Percentiles rank a stretch among this genome's conserved stretches.
These are phyloP conservation scores for Heliconius charithonia DNA, from an alignment of 2,888 invertebrate genomes.

Conservation along the genomic window DNA sequence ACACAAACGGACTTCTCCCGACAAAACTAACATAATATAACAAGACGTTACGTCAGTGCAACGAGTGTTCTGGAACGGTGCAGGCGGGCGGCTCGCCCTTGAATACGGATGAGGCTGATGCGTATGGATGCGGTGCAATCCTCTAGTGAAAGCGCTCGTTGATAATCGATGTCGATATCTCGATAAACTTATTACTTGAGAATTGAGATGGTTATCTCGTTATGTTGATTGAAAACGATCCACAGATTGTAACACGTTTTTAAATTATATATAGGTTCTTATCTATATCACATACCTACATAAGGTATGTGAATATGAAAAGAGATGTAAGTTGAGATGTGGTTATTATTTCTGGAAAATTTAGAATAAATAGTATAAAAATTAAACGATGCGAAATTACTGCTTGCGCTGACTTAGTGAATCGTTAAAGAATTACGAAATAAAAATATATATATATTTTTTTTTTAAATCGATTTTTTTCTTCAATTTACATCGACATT, in stretches of 20 bases:
- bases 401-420: background rate
- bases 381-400: background rate
- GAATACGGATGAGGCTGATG: constrained; percentile 76
- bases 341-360: background rate
- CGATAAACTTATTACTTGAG: constrained; percentile 5
- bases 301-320: background rate
- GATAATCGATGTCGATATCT: constrained; percentile 34
- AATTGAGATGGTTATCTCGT: background rate
- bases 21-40: constrained; percentile 17
- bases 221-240: background rate
- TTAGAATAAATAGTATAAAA: background rate
- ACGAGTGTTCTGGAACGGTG: constrained; percentile 59
- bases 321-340: background rate
- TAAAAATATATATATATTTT: background rate
- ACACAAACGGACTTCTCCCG: constrained; percentile 7
- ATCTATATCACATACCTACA: no score
- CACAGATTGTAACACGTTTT: background rate
- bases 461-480: background rate
- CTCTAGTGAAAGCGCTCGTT: constrained; percentile 41
- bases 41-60: constrained; percentile 50
- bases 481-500: background rate
- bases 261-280: background rate
- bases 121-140: constrained; percentile 66
- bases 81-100: constrained; percentile 69
- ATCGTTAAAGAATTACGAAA: background rate